Evolutionary conservation across 2,888 invertebrate genomes (phyloP).

Genomic region (Hyles lineata): DNA sequence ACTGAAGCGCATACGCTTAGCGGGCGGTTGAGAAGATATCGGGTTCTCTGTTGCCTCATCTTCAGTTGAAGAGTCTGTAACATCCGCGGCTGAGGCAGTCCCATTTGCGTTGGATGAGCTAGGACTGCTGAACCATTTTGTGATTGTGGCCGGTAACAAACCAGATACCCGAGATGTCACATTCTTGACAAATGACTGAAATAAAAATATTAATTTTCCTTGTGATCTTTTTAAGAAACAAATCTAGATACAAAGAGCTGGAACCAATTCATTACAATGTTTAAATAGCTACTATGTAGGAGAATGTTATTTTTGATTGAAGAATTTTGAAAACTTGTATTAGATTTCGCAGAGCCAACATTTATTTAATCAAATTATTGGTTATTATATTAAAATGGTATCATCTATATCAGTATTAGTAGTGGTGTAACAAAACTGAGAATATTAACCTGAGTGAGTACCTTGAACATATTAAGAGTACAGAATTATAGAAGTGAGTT

Average conservation of each 20-base stretch:
- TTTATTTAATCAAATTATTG: too few relatives aligned
- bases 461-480: too few relatives aligned
- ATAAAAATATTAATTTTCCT: constrained; percentile 42
- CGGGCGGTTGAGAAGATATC: constrained; percentile 69
- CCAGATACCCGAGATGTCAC: constrained; percentile 87
- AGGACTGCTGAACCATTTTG: constrained; percentile 81
- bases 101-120: constrained; percentile 69
- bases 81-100: constrained; percentile 66
- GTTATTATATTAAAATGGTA: too few relatives aligned
- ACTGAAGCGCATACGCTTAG: constrained; percentile 68
- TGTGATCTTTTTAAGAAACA: neutral
- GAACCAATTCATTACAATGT: too few relatives aligned
- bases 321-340: too few relatives aligned
- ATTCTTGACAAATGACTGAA: constrained; percentile 89
- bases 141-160: constrained; percentile 85
- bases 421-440: too few relatives aligned
- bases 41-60: constrained; percentile 63
- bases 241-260: neutral
- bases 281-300: too few relatives aligned
- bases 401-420: too few relatives aligned
- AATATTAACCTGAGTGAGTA: too few relatives aligned
- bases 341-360: too few relatives aligned
- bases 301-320: too few relatives aligned
- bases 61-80: constrained; percentile 71
- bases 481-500: too few relatives aligned